These are phyloP conservation scores for Nemapogon koenigi DNA, from an alignment of 2,888 invertebrate genomes.

Conservation along the genomic window DNA sequence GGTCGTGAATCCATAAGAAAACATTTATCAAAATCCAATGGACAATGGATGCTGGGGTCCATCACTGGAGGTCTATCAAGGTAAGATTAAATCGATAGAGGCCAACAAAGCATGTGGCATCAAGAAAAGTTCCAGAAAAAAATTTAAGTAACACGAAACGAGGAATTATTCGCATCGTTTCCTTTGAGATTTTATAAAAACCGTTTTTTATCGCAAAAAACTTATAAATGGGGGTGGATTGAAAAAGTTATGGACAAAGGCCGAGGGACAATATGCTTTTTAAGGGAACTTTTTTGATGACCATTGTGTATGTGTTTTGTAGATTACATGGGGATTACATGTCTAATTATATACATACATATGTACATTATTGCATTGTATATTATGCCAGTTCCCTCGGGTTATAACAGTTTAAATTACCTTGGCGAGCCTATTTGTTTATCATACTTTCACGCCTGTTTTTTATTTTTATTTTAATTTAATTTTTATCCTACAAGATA, in stretches of 20 bases:
- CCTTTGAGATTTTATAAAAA: slow-evolving; percentile 56
- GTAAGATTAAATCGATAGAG: slow-evolving; percentile 57
- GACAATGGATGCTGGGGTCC: slow-evolving; percentile 48
- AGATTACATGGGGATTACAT: background rate
- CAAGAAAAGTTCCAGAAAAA: slow-evolving; percentile 36
- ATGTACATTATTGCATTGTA: too few relatives aligned
- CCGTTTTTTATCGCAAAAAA: slow-evolving; percentile 58
- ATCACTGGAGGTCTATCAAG: slow-evolving; percentile 57
- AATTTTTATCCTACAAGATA: too few relatives aligned
- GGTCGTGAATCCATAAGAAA: slow-evolving; percentile 20
- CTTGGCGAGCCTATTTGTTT: too few relatives aligned
- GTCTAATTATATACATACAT: background rate
- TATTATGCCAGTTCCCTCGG: too few relatives aligned
- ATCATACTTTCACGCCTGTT: too few relatives aligned
- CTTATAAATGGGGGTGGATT: slow-evolving; percentile 46
- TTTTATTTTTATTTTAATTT: too few relatives aligned
- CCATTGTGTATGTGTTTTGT: slow-evolving; percentile 20
- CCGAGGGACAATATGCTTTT: slow-evolving; percentile 43
- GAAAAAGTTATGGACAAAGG: slow-evolving; percentile 56
- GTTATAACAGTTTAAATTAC: too few relatives aligned
- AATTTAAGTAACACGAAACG: slow-evolving; percentile 56
- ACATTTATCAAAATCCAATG: slow-evolving; percentile 31
- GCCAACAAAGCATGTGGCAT: slow-evolving; percentile 51
- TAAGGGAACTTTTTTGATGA: slow-evolving; percentile 44
- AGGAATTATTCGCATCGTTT: slow-evolving; percentile 63